Evolutionary conservation across 2,888 invertebrate genomes (phyloP).

Genomic region (Lamellibrachia columna): DNA sequence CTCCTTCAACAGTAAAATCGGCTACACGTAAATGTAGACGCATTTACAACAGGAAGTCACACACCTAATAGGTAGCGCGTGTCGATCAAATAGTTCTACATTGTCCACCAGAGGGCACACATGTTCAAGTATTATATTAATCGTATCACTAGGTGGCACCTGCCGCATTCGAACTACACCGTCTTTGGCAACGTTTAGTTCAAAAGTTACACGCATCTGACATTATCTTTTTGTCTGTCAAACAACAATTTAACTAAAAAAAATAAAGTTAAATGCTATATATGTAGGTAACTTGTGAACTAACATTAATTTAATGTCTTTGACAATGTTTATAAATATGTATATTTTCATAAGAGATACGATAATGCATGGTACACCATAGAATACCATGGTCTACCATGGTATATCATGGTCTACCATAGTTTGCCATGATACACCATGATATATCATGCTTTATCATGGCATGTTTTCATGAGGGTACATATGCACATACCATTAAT

Average conservation of each 20-base stretch:
- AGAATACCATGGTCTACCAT: too few relatives aligned
- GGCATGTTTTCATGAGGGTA: too few relatives aligned
- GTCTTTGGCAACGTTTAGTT: neutral
- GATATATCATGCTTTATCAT: too few relatives aligned
- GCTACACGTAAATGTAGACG: neutral
- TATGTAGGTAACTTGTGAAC: too few relatives aligned
- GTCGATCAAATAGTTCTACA: neutral
- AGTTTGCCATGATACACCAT: too few relatives aligned
- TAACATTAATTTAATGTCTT: too few relatives aligned
- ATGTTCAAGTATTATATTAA: neutral
- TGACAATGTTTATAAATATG: too few relatives aligned
- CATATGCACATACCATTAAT: too few relatives aligned
- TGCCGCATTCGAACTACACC: neutral
- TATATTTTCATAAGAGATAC: too few relatives aligned
- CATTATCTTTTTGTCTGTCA: neutral
- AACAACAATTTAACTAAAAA: neutral
- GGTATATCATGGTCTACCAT: too few relatives aligned
- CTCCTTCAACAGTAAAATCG: neutral
- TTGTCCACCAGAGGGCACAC: neutral
- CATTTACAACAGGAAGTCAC: neutral
- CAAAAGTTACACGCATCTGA: neutral
- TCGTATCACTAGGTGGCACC: neutral
- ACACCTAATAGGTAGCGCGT: neutral
- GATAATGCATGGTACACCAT: too few relatives aligned
- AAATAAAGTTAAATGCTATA: neutral